phyloP scores from a whole-genome alignment of 2,888 invertebrate genomes.

The Yponomeuta cagnagella region DNA sequence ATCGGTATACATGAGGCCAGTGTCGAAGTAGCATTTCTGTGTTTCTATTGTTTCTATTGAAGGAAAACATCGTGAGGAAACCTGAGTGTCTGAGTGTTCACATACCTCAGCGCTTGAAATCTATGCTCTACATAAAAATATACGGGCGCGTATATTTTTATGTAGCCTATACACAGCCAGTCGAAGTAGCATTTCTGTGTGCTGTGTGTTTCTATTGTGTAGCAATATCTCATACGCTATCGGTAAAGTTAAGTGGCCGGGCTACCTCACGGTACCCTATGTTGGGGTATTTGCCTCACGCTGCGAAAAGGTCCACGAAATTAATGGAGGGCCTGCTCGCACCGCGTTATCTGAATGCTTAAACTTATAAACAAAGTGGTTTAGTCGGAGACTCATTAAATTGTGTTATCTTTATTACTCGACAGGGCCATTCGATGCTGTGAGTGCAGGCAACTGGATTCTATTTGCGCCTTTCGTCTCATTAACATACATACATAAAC shows the following conservation, averaged over 20 bases:
- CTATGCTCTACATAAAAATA: too few relatives aligned
- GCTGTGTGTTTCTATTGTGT: background rate
- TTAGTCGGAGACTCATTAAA: background rate
- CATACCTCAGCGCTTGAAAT: too few relatives aligned
- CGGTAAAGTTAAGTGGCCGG: constrained; percentile 32
- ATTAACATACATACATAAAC: too few relatives aligned
- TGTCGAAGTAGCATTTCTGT: too few relatives aligned
- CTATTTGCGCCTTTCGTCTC: too few relatives aligned
- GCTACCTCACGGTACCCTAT: constrained; percentile 24
- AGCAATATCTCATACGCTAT: constrained; percentile 23
- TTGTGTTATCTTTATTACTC: background rate
- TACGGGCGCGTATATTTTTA: too few relatives aligned
- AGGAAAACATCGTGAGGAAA: too few relatives aligned
- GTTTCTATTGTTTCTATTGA: too few relatives aligned
- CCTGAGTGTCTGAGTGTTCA: too few relatives aligned
- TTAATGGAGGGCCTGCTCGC: background rate
- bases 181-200: background rate
- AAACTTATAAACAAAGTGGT: background rate
- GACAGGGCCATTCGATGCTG: background rate
- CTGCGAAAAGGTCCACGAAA: constrained; percentile 8
- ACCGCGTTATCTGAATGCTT: background rate
- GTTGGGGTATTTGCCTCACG: constrained; percentile 4
- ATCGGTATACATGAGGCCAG: too few relatives aligned
- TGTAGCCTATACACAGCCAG: too few relatives aligned
- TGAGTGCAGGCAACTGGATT: background rate